Evolutionary conservation across 1,140 invertebrate species (phyloP), one percentile per base, ranked within the genome.

Genomic region (Sarcophaga bullata): DNA sequence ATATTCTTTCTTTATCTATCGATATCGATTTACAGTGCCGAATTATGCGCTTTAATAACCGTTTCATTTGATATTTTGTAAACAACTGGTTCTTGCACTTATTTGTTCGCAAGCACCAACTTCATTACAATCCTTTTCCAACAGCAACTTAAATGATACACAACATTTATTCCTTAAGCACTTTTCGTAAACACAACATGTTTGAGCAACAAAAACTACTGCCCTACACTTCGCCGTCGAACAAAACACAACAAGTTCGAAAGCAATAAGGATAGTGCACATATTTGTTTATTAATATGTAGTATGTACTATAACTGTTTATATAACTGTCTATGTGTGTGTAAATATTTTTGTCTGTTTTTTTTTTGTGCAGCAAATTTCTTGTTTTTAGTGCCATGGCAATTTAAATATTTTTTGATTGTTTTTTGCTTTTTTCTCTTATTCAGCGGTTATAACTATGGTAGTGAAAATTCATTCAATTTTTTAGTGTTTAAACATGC

Each of bases 181-280:
- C 25, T 4, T 37, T 37, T 37, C 25, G 25, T 37, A 37, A 37
- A 37, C 25, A 37, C 25, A 37, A 37, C 25, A 37, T 37, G 25
- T 37, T 37, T 37, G 25, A 37, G 25, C 25, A 37, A 37, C 25
- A 37, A 37, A 37, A 37, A 37, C 25, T 37, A 37, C 25, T 37
- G 25, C 3, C 2, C 62, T 68, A 19, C 19, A n/a, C 73, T 13
- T 11, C 13, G 10, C 11, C 15, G n/a, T 76, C 73, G 47, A 76
- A 78, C 75, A 78, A 46, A 78, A 78, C 49, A 78, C 75, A 78
- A 78, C 75, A 78, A 52, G 48, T 50, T 17, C 10, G 2, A 9
- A 25, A 58, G 13, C 15, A 15, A 58, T 0, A n/a, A 6, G 19
- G 19, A 68, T 19, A 68, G 4, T n/a, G 17, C n/a, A 68, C 17